phyloP scores from a whole-genome alignment of 2,797 vertebrate species.

The Anabas testudineus region DNA sequence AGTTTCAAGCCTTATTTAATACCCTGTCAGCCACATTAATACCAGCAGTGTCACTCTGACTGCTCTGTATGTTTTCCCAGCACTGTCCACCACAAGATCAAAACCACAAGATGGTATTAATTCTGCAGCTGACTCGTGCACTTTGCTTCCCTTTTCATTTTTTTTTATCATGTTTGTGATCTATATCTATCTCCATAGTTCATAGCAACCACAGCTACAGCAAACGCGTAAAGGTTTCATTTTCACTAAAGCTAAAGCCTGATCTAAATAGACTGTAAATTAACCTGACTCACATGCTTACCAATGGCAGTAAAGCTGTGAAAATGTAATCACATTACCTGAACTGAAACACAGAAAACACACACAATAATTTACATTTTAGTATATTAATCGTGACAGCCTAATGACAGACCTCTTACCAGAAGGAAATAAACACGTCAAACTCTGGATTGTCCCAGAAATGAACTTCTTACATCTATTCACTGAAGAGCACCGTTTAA shows the following conservation, averaged over 20 bases:
- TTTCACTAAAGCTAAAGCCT: not conserved
- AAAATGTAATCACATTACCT: not conserved
- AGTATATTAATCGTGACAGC: conserved; percentile 21
- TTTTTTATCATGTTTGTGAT: not conserved
- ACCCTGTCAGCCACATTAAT: no score
- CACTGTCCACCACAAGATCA: no score
- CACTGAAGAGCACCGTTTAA: not conserved
- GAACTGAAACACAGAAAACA: conserved; percentile 2
- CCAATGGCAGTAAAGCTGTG: not conserved
- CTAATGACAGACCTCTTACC: conserved; percentile 34
- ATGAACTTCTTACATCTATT: no score
- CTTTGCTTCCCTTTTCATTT: conserved; percentile 12
- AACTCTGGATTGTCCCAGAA: no score
- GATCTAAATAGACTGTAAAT: not conserved
- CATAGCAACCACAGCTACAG: not conserved
- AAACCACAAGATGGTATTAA: no score
- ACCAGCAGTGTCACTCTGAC: no score
- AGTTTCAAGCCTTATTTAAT: conserved; percentile 13
- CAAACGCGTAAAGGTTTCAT: not conserved
- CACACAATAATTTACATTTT: not conserved
- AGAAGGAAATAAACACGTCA: conserved; percentile 3
- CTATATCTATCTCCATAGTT: not conserved
- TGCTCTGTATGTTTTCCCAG: no score
- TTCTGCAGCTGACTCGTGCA: no score
- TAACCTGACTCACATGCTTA: not conserved